Conservation (phyloP, 2,888 invertebrate genomes). For the Cerastis rubricosa region DNA sequence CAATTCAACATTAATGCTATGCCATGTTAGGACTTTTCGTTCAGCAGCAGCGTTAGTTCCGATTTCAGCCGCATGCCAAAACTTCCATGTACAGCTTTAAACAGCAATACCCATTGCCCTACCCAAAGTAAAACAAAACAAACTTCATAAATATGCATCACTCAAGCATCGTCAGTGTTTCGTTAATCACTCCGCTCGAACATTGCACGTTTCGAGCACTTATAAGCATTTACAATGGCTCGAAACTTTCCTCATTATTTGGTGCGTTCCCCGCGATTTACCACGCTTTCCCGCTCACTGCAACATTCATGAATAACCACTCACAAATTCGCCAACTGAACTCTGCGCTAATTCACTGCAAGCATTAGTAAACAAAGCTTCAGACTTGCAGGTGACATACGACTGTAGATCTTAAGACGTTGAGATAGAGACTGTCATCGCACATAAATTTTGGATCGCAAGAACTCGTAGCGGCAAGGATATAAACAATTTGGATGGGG, state of each 20-base stretch:
- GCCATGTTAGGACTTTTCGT: neutral
- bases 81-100: neutral
- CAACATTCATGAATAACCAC: slow-evolving; percentile 73
- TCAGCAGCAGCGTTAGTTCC: too few relatives aligned
- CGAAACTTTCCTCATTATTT: slow-evolving; percentile 69
- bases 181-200: slow-evolving; percentile 58
- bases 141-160: slow-evolving; percentile 45
- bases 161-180: slow-evolving; percentile 45
- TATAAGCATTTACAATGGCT: slow-evolving; percentile 67
- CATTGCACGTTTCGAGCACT: slow-evolving; percentile 63
- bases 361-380: slow-evolving; percentile 74
- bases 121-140: slow-evolving; percentile 37
- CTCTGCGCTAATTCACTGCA: slow-evolving; percentile 73
- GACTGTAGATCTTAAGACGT: slow-evolving; percentile 64
- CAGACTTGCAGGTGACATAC: slow-evolving; percentile 55
- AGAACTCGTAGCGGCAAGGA: slow-evolving; percentile 66
- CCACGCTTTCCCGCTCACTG: slow-evolving; percentile 63
- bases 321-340: slow-evolving; percentile 67
- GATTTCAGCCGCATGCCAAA: neutral
- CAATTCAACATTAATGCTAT: neutral
- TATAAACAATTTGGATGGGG: slow-evolving; percentile 70
- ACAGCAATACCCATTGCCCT: slow-evolving; percentile 8
- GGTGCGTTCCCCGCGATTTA: slow-evolving; percentile 64
- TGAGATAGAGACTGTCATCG: slow-evolving; percentile 61
- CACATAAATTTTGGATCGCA: slow-evolving; percentile 65